Conservation (phyloP, 2,888 invertebrate genomes). For the Drosophila putrida region DNA sequence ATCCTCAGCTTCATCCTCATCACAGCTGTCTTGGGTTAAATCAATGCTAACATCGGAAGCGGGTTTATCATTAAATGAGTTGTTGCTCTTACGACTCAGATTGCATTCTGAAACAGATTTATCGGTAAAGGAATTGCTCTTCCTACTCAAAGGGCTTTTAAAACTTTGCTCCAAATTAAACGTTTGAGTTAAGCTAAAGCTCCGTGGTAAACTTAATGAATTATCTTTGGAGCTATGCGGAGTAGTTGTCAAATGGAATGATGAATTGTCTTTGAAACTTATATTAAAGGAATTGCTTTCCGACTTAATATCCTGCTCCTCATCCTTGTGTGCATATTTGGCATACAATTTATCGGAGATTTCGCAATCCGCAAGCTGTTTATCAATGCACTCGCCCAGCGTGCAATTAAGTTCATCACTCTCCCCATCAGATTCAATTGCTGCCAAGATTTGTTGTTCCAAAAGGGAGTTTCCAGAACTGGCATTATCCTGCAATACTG, state of each 20-base stretch:
- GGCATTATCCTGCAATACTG: neutral
- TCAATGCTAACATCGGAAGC: slow-evolving; percentile 63
- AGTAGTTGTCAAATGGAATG: neutral
- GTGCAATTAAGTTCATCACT: slow-evolving; percentile 8
- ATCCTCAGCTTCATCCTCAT: slow-evolving; percentile 37
- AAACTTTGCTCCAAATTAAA: neutral
- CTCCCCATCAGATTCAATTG: slow-evolving; percentile 29
- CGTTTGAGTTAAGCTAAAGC: slow-evolving; percentile 39
- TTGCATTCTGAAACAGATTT: neutral
- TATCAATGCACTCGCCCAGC: neutral
- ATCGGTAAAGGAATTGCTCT: neutral
- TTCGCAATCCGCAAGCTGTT: neutral
- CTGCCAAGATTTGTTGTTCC: slow-evolving; percentile 9
- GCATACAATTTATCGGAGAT: slow-evolving; percentile 39
- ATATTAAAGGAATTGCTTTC: neutral
- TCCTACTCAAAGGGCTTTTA: neutral
- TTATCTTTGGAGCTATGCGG: neutral
- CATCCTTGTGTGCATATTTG: slow-evolving; percentile 34
- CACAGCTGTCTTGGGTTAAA: slow-evolving; percentile 65
- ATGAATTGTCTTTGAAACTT: slow-evolving; percentile 1
- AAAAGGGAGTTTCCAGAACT: slow-evolving; percentile 1
- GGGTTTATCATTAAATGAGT: slow-evolving; percentile 20
- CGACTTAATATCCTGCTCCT: neutral
- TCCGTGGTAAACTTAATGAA: slow-evolving; percentile 30
- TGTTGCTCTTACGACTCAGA: slow-evolving; percentile 20